A percentile compares a stretch with the other conserved stretches of the same genome.
phyloP scores from a whole-genome alignment of 2,888 invertebrate species.

The Agriotes lineatus region DNA sequence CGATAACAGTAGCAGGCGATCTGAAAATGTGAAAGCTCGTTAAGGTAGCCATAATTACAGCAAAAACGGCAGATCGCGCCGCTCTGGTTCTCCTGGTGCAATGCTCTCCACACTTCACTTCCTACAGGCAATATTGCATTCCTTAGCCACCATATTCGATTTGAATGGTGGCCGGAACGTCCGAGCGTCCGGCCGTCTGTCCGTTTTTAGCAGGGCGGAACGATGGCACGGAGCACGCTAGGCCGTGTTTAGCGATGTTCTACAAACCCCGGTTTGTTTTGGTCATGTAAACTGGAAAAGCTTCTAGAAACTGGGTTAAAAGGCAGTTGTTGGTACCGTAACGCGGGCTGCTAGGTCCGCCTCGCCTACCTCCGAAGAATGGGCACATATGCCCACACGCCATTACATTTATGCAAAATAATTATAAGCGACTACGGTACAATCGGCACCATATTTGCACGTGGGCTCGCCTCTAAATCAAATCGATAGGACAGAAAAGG shows the following conservation, averaged over 20 bases:
- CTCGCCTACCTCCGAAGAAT: conserved; percentile 42
- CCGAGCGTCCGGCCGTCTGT: conserved; percentile 6
- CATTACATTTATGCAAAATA: conserved; percentile 43
- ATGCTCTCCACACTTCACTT: conserved; percentile 40
- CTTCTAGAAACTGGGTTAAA: conserved; percentile 46
- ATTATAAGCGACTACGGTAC: conserved; percentile 33
- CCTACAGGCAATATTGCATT: conserved; percentile 28
- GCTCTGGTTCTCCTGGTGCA: conserved; percentile 42
- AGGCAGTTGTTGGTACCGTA: conserved; percentile 42
- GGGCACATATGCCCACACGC: conserved; percentile 41
- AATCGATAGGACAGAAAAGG: conserved; percentile 15
- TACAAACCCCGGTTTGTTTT: conserved; percentile 46
- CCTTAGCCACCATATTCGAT: conserved; percentile 27
- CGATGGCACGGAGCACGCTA: conserved; percentile 7
- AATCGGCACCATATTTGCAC: conserved; percentile 27
- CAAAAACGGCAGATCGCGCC: conserved; percentile 36
- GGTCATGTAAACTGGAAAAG: conserved; percentile 46
- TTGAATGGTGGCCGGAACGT: conserved; percentile 19
- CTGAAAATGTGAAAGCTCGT: conserved; percentile 39
- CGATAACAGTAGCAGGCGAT: conserved; percentile 26
- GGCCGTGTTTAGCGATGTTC: conserved; percentile 33
- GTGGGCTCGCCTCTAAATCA: conserved; percentile 29
- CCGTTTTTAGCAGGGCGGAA: conserved; percentile 15
- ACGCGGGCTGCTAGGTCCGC: conserved; percentile 40
- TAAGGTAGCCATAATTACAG: conserved; percentile 34